These are phyloP conservation scores for human (Homo sapiens) DNA, from an alignment of 2,113 vertebrate genomes.

Conservation along the genomic window GRCh38 chr4:31032001-31032500, in stretches of 20 bases:
- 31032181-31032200: slow-evolving; percentile 55
- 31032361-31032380: too few relatives aligned
- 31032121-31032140: slow-evolving; percentile 50
- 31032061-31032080: neutral
- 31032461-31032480: too few relatives aligned
- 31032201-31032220: neutral
- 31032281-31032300: neutral
- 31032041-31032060: slow-evolving; percentile 59
- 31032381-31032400: too few relatives aligned
- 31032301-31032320: neutral
- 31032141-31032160: slow-evolving; percentile 60
- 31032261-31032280: neutral
- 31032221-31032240: neutral
- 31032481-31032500: too few relatives aligned
- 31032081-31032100: slow-evolving; percentile 68
- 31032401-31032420: too few relatives aligned
- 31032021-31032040: slow-evolving; percentile 45
- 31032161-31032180: slow-evolving; percentile 44
- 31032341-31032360: too few relatives aligned
- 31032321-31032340: too few relatives aligned
- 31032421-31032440: too few relatives aligned
- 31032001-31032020: slow-evolving; percentile 49
- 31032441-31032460: too few relatives aligned
- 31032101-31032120: slow-evolving; percentile 23
- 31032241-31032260: neutral